phyloP scores from a whole-genome alignment of 2,113 vertebrate species.

The Onychorhynchus coronatus region DNA sequence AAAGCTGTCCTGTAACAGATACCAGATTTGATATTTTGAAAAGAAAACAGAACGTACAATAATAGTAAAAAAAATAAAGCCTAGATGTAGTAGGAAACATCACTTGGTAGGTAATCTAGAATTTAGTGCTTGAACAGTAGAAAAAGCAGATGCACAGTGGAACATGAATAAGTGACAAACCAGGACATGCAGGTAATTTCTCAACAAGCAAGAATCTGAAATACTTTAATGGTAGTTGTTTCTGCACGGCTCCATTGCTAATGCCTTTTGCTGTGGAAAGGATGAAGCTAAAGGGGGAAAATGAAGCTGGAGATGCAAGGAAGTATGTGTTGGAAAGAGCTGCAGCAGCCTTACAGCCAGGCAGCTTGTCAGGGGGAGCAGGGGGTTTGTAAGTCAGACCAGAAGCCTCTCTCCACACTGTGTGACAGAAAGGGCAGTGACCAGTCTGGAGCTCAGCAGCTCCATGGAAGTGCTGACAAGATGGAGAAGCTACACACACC shows the following conservation, averaged over 20 bases:
- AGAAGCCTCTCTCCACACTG: slow-evolving; percentile 54
- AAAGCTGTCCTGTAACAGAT: not conserved
- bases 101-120: not conserved
- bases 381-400: not conserved
- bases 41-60: not conserved
- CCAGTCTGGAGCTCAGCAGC: not conserved
- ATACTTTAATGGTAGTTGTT: not conserved
- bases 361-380: not conserved
- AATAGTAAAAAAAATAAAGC: not conserved
- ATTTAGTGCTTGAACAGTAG: not conserved
- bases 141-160: not conserved
- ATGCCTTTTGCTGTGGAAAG: not conserved
- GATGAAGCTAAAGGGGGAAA: not conserved
- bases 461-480: slow-evolving; percentile 31
- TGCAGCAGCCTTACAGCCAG: not conserved
- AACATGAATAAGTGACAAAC: not conserved
- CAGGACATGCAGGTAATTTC: not conserved
- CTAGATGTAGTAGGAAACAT: not conserved
- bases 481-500: not conserved
- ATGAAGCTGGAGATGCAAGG: not conserved
- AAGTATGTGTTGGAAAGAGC: not conserved
- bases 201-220: not conserved
- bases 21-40: not conserved
- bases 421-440: not conserved
- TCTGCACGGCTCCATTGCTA: not conserved